Evolutionary conservation across 2,113 vertebrate species (phyloP), one percentile per base, ranked within the genome.

Genomic region (Gymnobelideus leadbeateri): DNA sequence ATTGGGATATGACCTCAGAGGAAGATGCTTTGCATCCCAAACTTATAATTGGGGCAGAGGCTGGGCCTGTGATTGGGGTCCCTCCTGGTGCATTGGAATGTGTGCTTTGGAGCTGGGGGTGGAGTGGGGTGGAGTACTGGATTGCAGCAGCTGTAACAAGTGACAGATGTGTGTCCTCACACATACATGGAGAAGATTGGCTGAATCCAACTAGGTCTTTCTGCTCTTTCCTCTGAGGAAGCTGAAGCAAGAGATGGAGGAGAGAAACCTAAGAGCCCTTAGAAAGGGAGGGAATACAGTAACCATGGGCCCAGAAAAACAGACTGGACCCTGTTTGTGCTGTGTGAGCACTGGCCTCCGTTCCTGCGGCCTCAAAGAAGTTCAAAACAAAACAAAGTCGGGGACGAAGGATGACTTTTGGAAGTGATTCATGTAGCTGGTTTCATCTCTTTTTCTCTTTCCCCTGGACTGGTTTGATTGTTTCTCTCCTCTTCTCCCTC

Each of bases 401-500:
- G 96, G 91, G 93, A 51, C 51, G 84, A 93, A 94, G 92, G 68
- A n/a, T 9, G 25, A 95, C 90, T 95, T 51, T 68, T 21, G 6
- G 89, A 94, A 95, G 46, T 8, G 55, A 94, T 55, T 91, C 51
- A 19, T 93, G 50, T 49, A 51, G 51, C 91, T 61, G 53, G 51
- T 77, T 43, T 97, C 43, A 96, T 61, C 61, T 92, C 51, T 51
- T 37, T 90, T 89, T 57, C 51, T 43, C 92, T 2, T 54, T 43
- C 8, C 6, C 8, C 91, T 61, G 51, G 46, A 31, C 61, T 2
- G 91, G 51, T 77, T 43, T 97, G 50, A 96, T 61, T 77, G 89
- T n/a, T 95, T 12, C 0, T 92, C 93, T 93, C 95, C 95, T 84
- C 91, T 95, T 94, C 43, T 51, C 49, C 91, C 92, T 97, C 98